Base-by-base conservation (phyloP, 1,140 invertebrate genomes). In the Nasonia vitripennis region DNA sequence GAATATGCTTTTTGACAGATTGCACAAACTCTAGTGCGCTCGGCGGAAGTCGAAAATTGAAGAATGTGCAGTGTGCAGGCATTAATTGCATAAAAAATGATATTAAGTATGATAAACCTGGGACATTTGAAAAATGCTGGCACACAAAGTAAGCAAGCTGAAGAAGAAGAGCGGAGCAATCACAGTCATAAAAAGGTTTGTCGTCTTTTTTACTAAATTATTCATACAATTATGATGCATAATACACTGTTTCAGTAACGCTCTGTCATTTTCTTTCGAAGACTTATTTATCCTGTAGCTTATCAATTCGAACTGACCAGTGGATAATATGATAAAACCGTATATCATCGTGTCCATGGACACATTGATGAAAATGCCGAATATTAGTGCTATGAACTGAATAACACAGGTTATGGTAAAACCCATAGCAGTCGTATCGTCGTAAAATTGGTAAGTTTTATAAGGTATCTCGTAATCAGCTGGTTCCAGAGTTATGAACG, bases 131-230 rank as follows among this genome's bases (percentile, higher is more conserved):
- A 90, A 86, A 79, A 88, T 88, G 10, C 87, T 89, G 37, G 90
- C 85, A 78, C 90, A 89, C 45, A 91, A 88, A 37, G 90, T 88
- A 9, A 88, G 78, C 7, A 89, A 86, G 83, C 90, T 90, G 27
- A 86, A 89, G 6, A 82, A 71, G 78, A 90, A 89, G 81, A 90
- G 88, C 37, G 84, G 83, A 68, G 89, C 87, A 1, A 89, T 84
- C 75, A 89, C 86, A 37, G 45, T 79, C 20, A 88, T 83, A 78
- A 90, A 91, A 67, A 83, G 85, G 31, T 83, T 71, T 83, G 90
- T 86, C 48, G 74, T 79, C 41, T 75, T 78, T n/a, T 17, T 37
- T 23, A 81, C 37, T 17, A 70, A 70, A 41, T 37, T 37, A 1
- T 79, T 62, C 14, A 79, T 31, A 17, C 1, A 14, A 27, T 34